These are phyloP conservation scores for Ruditapes philippinarum DNA, from an alignment of 1,140 invertebrate species.

Conservation along the genomic window DNA sequence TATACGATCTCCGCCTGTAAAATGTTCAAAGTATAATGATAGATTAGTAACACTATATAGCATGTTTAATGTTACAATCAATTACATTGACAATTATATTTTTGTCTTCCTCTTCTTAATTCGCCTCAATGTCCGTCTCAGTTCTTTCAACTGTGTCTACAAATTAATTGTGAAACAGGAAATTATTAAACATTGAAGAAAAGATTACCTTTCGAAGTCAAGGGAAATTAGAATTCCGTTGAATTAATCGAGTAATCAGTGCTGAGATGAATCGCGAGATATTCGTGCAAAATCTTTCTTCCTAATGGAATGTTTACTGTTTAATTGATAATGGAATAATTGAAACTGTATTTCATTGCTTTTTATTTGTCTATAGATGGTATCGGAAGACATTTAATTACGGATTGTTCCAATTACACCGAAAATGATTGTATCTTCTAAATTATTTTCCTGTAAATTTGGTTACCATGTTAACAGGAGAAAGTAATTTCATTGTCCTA, in stretches of 20 bases:
- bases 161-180: not conserved
- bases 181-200: not conserved
- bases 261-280: not conserved
- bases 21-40: too few species aligned
- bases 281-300: not conserved
- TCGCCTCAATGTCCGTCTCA: too few species aligned
- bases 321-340: constrained; percentile 42
- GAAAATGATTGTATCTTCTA: not conserved
- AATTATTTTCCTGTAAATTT: not conserved
- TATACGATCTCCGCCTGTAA: too few species aligned
- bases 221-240: not conserved
- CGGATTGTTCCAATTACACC: constrained; percentile 26
- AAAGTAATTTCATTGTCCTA: too few species aligned
- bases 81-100: too few species aligned
- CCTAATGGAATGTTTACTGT: constrained; percentile 50
- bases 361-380: constrained; percentile 30
- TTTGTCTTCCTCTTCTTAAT: too few species aligned
- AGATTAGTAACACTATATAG: too few species aligned
- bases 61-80: too few species aligned
- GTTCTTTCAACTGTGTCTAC: not conserved
- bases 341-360: not conserved
- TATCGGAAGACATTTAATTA: constrained; percentile 41
- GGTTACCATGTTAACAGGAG: not conserved
- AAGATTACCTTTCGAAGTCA: constrained; percentile 2
- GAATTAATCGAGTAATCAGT: constrained; percentile 20